phyloP scores from a whole-genome alignment of 2,113 vertebrate species.

The Anoura caudifer region DNA sequence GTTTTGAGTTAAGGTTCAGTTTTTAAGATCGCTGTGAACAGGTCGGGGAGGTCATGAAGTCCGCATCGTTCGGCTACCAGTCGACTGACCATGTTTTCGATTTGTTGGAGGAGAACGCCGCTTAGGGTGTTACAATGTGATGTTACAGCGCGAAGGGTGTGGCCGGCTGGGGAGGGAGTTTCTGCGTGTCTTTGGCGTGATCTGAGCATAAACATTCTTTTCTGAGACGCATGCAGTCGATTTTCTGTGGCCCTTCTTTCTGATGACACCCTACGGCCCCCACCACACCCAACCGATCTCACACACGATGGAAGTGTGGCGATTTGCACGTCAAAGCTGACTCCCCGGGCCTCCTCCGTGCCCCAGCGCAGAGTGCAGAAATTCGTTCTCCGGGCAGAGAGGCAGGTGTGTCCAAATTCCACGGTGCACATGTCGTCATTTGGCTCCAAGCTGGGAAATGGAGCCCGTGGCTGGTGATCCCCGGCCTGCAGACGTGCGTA shows the following conservation, averaged over 20 bases:
- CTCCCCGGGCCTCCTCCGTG: too few species aligned
- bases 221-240: not conserved
- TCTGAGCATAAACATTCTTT: not conserved
- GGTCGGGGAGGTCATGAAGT: not conserved
- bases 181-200: not conserved
- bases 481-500: not conserved
- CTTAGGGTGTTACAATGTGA: not conserved
- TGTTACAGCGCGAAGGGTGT: not conserved
- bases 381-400: not conserved
- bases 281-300: not conserved
- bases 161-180: not conserved
- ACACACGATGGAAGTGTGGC: not conserved
- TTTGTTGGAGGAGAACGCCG: not conserved
- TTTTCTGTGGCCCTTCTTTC: not conserved
- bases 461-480: too few species aligned
- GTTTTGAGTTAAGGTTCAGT: not conserved
- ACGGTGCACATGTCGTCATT: too few species aligned
- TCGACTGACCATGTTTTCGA: not conserved
- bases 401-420: not conserved
- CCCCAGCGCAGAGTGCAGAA: not conserved
- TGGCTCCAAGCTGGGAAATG: not conserved
- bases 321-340: not conserved
- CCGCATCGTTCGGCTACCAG: not conserved
- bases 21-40: not conserved
- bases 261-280: not conserved